These are phyloP conservation scores for Alcedo quadribrachys DNA, from an alignment of 2,797 vertebrate genomes.

Conservation along the genomic window DNA sequence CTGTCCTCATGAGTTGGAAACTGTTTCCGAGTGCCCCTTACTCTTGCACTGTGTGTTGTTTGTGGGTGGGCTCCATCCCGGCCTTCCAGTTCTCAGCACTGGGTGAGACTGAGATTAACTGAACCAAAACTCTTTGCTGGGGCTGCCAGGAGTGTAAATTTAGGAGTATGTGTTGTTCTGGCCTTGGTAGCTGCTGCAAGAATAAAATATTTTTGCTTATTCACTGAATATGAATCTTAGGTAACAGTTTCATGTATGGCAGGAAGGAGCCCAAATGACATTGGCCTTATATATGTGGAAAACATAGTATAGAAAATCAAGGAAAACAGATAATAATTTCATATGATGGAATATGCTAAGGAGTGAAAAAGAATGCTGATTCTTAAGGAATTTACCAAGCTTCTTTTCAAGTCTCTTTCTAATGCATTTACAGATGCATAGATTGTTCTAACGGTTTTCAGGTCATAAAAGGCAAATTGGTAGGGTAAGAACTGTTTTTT, in stretches of 20 bases:
- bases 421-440: background rate
- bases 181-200: background rate
- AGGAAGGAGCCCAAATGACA: background rate
- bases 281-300: background rate
- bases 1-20: background rate
- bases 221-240: background rate
- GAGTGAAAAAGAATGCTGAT: background rate
- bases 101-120: background rate
- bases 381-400: background rate
- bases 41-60: background rate
- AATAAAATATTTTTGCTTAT: background rate
- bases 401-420: slow-evolving; percentile 21
- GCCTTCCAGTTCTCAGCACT: background rate
- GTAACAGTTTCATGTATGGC: background rate
- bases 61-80: background rate
- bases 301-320: slow-evolving; percentile 1
- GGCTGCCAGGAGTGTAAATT: background rate
- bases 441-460: slow-evolving; percentile 10
- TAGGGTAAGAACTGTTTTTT: slow-evolving; percentile 35
- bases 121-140: background rate
- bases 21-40: background rate
- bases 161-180: background rate
- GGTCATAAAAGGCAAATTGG: slow-evolving; percentile 40
- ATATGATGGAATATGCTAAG: background rate
- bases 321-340: slow-evolving; percentile 13